A percentile compares a stretch with the other conserved stretches of the same genome.
These are phyloP conservation scores for Machimus atricapillus DNA, from an alignment of 2,888 invertebrate genomes.

Conservation along the genomic window DNA sequence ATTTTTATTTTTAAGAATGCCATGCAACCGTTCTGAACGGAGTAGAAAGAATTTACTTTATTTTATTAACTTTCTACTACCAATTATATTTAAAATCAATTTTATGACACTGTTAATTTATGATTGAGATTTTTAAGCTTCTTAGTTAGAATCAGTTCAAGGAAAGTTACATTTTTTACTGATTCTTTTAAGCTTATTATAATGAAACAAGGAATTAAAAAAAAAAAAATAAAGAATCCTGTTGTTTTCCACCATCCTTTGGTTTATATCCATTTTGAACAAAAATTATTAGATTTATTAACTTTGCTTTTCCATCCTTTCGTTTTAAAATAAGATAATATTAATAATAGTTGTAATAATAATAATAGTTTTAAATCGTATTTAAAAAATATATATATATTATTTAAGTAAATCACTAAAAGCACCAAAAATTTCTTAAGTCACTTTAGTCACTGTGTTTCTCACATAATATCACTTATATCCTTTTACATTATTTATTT, in stretches of 20 bases:
- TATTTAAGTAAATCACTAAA: neutral
- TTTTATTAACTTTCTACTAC: no score
- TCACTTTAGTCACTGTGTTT: neutral
- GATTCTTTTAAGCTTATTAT: neutral
- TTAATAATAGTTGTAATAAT: no score
- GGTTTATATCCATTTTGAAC: neutral
- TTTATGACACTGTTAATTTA: no score
- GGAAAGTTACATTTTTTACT: neutral
- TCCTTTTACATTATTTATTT: no score
- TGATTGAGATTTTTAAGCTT: neutral
- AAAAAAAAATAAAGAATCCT: neutral
- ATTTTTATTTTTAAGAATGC: no score
- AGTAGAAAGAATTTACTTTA: no score
- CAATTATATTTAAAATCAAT: no score
- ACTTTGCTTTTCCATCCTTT: neutral
- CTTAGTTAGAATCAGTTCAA: slow-evolving; percentile 18
- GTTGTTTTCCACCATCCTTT: neutral
- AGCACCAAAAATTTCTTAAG: neutral
- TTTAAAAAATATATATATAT: no score
- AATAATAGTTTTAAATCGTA: no score
- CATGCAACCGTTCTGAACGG: no score
- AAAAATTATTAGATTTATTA: neutral
- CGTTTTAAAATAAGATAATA: neutral
- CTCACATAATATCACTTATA: neutral
- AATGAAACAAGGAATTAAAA: no score